These are phyloP conservation scores for Labeo catla DNA, from an alignment of 2,113 vertebrate genomes.

Conservation along the genomic window DNA sequence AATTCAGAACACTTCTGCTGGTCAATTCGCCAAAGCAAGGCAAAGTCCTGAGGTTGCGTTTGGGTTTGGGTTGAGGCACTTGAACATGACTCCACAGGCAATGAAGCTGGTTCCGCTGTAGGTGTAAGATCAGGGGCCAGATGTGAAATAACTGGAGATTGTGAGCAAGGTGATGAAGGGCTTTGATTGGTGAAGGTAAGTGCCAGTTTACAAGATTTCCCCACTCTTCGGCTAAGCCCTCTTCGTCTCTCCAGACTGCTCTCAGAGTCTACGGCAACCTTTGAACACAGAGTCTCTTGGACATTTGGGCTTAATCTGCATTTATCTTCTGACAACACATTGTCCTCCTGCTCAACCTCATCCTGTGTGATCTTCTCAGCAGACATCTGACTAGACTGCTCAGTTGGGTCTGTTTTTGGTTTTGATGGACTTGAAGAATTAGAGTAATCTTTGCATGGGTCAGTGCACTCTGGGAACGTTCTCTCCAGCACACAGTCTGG, in stretches of 20 bases:
- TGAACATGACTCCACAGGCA: neutral
- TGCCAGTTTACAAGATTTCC: slow-evolving; percentile 81
- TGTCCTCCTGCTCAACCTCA: neutral
- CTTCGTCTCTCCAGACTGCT: slow-evolving; percentile 65
- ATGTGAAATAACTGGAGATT: slow-evolving; percentile 36
- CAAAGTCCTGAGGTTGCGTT: slow-evolving; percentile 90
- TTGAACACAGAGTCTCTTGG: slow-evolving; percentile 48
- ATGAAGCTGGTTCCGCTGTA: neutral
- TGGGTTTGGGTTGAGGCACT: slow-evolving; percentile 80
- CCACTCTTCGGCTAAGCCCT: slow-evolving; percentile 72
- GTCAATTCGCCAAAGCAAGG: slow-evolving; percentile 88
- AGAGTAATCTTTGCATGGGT: slow-evolving; percentile 50
- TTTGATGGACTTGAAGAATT: slow-evolving; percentile 43
- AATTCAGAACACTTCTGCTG: slow-evolving; percentile 65
- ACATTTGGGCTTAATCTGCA: neutral
- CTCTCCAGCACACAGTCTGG: slow-evolving; percentile 75
- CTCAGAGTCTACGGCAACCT: slow-evolving; percentile 52
- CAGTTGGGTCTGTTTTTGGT: neutral
- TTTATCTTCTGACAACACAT: neutral
- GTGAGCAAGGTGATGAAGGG: slow-evolving; percentile 42
- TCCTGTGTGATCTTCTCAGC: neutral
- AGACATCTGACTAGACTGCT: neutral
- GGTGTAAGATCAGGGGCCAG: slow-evolving; percentile 32
- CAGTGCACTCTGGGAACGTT: slow-evolving; percentile 68
- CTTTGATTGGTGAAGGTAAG: slow-evolving; percentile 81